A percentile compares a stretch with the other conserved stretches of the same genome.
Evolutionary conservation across 2,113 vertebrate species (phyloP).

Genomic region (Sialia sialis): DNA sequence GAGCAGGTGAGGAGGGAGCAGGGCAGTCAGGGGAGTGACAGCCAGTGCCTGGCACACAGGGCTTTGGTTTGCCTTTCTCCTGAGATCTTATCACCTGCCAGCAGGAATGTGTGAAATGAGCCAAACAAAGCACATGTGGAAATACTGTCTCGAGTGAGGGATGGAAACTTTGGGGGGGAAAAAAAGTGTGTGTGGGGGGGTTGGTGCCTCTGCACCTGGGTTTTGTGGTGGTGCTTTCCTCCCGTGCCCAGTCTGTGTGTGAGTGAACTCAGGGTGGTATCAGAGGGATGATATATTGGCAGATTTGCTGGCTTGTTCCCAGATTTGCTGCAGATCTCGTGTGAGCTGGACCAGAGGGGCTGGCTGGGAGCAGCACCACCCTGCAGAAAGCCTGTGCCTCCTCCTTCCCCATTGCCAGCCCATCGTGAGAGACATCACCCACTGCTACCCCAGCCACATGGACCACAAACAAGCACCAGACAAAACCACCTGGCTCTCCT

Average conservation of each 20-base stretch:
- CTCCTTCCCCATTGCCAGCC: background rate
- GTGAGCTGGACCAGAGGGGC: background rate
- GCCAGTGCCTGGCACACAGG: background rate
- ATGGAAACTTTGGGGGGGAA: background rate
- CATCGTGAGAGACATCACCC: rapidly evolving
- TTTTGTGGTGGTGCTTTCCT: background rate
- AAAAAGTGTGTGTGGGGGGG: background rate
- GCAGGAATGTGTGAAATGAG: slow-evolving; percentile 16
- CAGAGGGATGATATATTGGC: rapidly evolving
- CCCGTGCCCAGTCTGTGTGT: background rate
- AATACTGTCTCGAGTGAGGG: background rate
- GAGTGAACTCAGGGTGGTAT: background rate
- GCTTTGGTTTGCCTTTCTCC: slow-evolving; percentile 35
- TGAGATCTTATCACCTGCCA: slow-evolving; percentile 27
- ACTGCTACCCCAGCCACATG: background rate
- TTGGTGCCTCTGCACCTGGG: background rate
- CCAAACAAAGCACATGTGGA: slow-evolving; percentile 7
- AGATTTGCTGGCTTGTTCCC: rapidly evolving
- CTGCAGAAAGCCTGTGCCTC: background rate
- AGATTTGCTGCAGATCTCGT: rapidly evolving
- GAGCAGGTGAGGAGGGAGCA: background rate
- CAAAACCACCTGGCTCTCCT: background rate
- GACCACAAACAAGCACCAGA: background rate
- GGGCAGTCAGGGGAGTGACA: background rate
- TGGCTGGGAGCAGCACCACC: background rate